Conservation (phyloP, 1,140 invertebrate genomes). For the Bombus difficillimus region DNA sequence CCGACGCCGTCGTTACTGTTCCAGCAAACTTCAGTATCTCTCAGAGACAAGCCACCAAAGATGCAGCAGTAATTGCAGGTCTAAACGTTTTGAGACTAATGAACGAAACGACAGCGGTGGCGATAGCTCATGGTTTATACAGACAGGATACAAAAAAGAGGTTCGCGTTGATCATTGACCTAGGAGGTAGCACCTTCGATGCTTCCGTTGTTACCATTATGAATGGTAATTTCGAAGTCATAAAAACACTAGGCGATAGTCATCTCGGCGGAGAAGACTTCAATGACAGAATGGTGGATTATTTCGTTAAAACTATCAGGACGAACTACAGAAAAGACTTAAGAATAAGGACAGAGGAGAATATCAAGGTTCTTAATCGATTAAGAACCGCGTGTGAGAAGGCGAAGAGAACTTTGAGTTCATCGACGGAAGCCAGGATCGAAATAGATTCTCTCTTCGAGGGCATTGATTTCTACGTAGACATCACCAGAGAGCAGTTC, state of each 20-base stretch:
- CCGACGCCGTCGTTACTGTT: slow-evolving; percentile 80
- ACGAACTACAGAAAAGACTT: slow-evolving; percentile 88
- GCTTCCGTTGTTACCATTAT: slow-evolving; percentile 90
- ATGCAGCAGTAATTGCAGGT: slow-evolving; percentile 85
- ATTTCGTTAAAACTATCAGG: slow-evolving; percentile 88
- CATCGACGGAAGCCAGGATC: slow-evolving; percentile 88
- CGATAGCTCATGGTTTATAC: slow-evolving; percentile 86
- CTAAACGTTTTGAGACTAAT: slow-evolving; percentile 91
- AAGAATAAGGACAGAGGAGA: slow-evolving; percentile 71
- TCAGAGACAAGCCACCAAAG: slow-evolving; percentile 93
- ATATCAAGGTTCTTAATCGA: slow-evolving; percentile 87
- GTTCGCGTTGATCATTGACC: slow-evolving; percentile 81
- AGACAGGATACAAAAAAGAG: slow-evolving; percentile 82
- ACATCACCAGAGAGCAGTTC: slow-evolving; percentile 88
- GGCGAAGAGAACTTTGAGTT: slow-evolving; percentile 91
- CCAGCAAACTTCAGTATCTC: slow-evolving; percentile 89
- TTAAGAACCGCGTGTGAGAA: slow-evolving; percentile 91
- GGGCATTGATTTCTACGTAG: slow-evolving; percentile 89
- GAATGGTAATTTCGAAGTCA: slow-evolving; percentile 86
- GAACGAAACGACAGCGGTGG: slow-evolving; percentile 88
- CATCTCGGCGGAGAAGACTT: slow-evolving; percentile 93
- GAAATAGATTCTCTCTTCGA: slow-evolving; percentile 91
- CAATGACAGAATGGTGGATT: slow-evolving; percentile 88
- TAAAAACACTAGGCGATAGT: slow-evolving; percentile 89
- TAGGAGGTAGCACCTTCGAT: slow-evolving; percentile 85